A percentile compares a stretch with the other conserved stretches of the same genome.
Evolutionary conservation across 2,113 vertebrate species (phyloP).

Genomic region (Mormoops blainvillei): DNA sequence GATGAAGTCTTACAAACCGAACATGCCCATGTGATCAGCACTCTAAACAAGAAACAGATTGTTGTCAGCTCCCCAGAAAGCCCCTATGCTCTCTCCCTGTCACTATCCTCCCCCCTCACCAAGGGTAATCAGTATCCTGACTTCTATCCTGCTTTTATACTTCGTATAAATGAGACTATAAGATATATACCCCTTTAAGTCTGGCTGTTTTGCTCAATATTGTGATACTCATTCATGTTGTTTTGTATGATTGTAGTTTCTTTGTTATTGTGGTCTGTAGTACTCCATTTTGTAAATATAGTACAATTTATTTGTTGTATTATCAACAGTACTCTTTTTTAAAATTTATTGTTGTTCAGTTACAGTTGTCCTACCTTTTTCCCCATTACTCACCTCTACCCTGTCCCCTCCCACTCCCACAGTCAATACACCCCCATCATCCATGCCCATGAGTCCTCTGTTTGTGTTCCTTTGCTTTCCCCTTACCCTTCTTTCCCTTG

Average conservation of each 20-base stretch:
- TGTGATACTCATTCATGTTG: neutral
- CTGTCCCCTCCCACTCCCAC: no score
- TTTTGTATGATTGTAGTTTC: slow-evolving; percentile 1
- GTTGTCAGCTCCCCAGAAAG: neutral
- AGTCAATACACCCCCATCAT: no score
- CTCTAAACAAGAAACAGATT: neutral
- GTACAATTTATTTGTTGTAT: neutral
- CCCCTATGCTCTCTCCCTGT: no score
- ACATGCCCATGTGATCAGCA: neutral
- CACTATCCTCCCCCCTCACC: no score
- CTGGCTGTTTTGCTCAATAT: neutral
- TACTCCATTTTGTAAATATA: neutral
- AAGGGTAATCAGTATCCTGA: neutral
- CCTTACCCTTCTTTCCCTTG: no score
- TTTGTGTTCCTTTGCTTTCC: no score
- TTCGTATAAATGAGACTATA: neutral
- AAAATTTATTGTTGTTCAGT: no score
- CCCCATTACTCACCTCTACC: no score
- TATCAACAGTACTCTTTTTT: neutral
- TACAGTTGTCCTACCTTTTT: no score
- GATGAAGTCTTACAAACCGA: slow-evolving; percentile 1
- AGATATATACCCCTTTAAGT: neutral
- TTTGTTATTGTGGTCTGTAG: neutral
- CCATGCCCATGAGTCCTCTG: no score
- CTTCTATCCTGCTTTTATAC: neutral